These are phyloP conservation scores for Cabera pusaria DNA, from an alignment of 2,888 invertebrate species.

Conservation along the genomic window DNA sequence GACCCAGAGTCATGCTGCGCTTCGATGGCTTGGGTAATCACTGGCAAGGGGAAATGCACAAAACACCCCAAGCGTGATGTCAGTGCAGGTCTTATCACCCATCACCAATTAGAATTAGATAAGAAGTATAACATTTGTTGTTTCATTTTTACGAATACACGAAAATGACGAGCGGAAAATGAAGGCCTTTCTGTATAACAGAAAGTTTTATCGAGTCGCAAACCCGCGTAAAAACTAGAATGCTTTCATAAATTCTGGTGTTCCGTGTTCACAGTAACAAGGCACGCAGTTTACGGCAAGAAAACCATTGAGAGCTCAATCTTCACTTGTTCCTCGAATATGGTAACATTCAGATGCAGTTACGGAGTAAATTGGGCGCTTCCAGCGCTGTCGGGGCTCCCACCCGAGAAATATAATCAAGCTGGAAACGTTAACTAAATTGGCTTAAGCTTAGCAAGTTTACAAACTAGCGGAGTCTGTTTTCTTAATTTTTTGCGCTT, in stretches of 20 bases:
- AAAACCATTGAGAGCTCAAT: slow-evolving; percentile 70
- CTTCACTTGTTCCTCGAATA: slow-evolving; percentile 72
- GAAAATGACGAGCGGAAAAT: slow-evolving; percentile 11
- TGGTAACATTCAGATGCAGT: slow-evolving; percentile 76
- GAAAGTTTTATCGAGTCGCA: slow-evolving; percentile 34
- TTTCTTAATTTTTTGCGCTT: slow-evolving; percentile 32
- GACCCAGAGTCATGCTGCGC: too few species aligned
- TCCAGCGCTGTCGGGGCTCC: slow-evolving; percentile 54
- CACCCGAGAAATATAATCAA: slow-evolving; percentile 41
- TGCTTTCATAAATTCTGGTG: slow-evolving; percentile 53
- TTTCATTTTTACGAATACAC: too few species aligned
- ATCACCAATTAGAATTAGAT: too few species aligned
- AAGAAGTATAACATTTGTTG: too few species aligned
- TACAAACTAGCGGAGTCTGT: slow-evolving; percentile 36
- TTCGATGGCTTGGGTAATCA: too few species aligned
- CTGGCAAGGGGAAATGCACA: too few species aligned
- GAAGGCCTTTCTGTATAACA: slow-evolving; percentile 25
- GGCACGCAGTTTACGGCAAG: slow-evolving; percentile 68
- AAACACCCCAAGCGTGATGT: too few species aligned
- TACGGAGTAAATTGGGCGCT: slow-evolving; percentile 72
- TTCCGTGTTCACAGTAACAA: slow-evolving; percentile 57
- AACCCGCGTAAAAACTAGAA: slow-evolving; percentile 44
- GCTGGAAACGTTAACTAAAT: slow-evolving; percentile 51
- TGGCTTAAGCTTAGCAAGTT: slow-evolving; percentile 34
- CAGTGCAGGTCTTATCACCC: too few species aligned